phyloP scores from a whole-genome alignment of 2,888 invertebrate genomes.

The Cosmopolites sordidus region DNA sequence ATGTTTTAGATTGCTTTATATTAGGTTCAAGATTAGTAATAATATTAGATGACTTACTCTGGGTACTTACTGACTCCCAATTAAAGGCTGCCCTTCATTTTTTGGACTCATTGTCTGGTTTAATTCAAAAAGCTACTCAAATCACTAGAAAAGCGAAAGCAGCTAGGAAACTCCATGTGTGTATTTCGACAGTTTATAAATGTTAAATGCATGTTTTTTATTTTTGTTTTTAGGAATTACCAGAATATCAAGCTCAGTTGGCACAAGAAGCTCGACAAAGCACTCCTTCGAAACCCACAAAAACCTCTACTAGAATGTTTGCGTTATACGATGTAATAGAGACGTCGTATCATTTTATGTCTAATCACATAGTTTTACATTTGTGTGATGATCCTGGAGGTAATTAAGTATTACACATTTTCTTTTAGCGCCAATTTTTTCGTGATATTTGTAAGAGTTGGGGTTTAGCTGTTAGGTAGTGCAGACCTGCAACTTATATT shows the following conservation, averaged over 20 bases:
- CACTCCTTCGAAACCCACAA: slow-evolving; percentile 41
- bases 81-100: slow-evolving; percentile 89
- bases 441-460: too few species aligned
- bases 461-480: too few species aligned
- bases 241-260: slow-evolving; percentile 69
- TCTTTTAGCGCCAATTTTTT: too few species aligned
- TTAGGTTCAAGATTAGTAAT: slow-evolving; percentile 87
- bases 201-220: slow-evolving; percentile 2
- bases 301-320: slow-evolving; percentile 61
- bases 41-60: slow-evolving; percentile 91
- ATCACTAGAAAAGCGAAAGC: slow-evolving; percentile 79
- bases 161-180: slow-evolving; percentile 72
- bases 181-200: neutral
- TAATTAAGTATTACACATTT: too few species aligned
- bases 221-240: slow-evolving; percentile 53
- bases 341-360: slow-evolving; percentile 94
- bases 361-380: slow-evolving; percentile 91
- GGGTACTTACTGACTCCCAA: slow-evolving; percentile 96
- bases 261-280: slow-evolving; percentile 56
- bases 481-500: too few species aligned
- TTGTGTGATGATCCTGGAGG: slow-evolving; percentile 92
- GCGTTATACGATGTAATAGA: slow-evolving; percentile 89
- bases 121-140: slow-evolving; percentile 77
- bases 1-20: slow-evolving; percentile 81
- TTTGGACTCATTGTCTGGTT: slow-evolving; percentile 75